Conservation (phyloP, 1,140 invertebrate genomes). For the Drosophila sechellia region DNA sequence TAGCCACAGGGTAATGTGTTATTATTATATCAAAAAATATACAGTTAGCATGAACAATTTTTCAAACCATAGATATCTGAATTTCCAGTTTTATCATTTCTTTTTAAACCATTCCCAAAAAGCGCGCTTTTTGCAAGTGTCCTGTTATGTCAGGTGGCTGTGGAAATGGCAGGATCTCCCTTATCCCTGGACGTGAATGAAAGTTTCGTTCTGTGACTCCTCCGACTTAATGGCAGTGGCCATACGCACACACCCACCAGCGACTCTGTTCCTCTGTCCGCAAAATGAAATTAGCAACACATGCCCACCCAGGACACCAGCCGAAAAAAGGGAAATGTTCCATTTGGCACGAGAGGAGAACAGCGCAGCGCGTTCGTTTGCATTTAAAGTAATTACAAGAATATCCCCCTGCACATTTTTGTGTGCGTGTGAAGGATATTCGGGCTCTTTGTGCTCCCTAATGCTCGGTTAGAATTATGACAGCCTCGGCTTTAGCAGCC, state of each 20-base stretch:
- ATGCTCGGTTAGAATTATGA: slow-evolving; percentile 59
- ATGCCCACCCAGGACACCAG: slow-evolving; percentile 47
- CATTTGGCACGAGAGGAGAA: slow-evolving; percentile 9
- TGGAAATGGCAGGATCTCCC: slow-evolving; percentile 7
- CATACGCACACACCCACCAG: slow-evolving; percentile 14
- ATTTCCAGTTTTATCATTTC: too few relatives aligned
- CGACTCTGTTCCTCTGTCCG: slow-evolving; percentile 27
- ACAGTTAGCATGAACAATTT: too few relatives aligned
- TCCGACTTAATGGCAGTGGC: slow-evolving; percentile 61
- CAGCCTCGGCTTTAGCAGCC: slow-evolving; percentile 36
- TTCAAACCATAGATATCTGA: too few relatives aligned
- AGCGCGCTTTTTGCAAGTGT: slow-evolving; percentile 10
- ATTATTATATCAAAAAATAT: too few relatives aligned
- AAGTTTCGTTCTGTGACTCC: slow-evolving; percentile 63
- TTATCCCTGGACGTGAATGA: slow-evolving; percentile 39
- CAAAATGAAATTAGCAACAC: slow-evolving; percentile 76
- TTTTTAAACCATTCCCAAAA: background rate
- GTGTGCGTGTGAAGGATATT: slow-evolving; percentile 12
- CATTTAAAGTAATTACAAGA: slow-evolving; percentile 74
- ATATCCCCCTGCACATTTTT: slow-evolving; percentile 25
- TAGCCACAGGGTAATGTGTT: too few relatives aligned
- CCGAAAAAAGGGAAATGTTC: slow-evolving; percentile 2
- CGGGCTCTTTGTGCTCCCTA: background rate
- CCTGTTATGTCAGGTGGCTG: slow-evolving; percentile 21
- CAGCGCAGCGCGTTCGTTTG: slow-evolving; percentile 30